Evolutionary conservation across 2,888 invertebrate genomes (phyloP), one percentile per base, ranked within the genome.

Genomic region (Ophion ventricosus): DNA sequence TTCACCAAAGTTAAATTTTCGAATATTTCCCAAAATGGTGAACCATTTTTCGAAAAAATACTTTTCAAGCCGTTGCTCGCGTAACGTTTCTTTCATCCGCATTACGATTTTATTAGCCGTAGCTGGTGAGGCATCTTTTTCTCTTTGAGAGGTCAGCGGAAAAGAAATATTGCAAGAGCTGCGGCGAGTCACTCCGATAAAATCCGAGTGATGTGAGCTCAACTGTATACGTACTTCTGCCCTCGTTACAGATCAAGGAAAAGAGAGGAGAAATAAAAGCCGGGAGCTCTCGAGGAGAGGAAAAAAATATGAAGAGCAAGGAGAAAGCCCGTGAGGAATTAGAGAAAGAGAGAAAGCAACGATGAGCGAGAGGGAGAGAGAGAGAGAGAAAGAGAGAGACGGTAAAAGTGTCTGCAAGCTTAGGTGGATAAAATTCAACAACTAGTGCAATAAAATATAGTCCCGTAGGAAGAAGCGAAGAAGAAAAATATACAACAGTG

Each of bases 361-460:
- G n/a, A n/a, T n/a, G n/a, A 29, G 29, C 3, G 29, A 29, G 29
- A 29, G 29, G 5, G 29, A 29, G 29, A 29, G 29, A 29, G 35
- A 35, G 35, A 35, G 7, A 35, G 35, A 4, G 35, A 4, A 8
- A 35, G 35, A 35, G 35, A 35, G 35, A 35, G 49, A 49, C 49
- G 17, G 49, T 59, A 25, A 66, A 26, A 64, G 56, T 23, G 26
- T 29, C 26, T 26, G 26, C 26, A 75, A 72, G 57, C 56, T 56
- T 29, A 26, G 40, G 35, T 35, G 40, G 69, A 79, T 79, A 54
- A 74, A 70, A 83, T 83, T 79, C 66, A 79, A 69, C 67, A 69
- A 78, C 72, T 57, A 77, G 77, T 35, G 66, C 73, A 75, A 70
- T 79, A 79, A 79, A 83, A 74, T 25, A 69, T 75, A 59, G 67